Percentiles rank a stretch among this genome's conserved stretches.
phyloP scores from a whole-genome alignment of 2,797 vertebrate species.

The Argyrosomus regius region DNA sequence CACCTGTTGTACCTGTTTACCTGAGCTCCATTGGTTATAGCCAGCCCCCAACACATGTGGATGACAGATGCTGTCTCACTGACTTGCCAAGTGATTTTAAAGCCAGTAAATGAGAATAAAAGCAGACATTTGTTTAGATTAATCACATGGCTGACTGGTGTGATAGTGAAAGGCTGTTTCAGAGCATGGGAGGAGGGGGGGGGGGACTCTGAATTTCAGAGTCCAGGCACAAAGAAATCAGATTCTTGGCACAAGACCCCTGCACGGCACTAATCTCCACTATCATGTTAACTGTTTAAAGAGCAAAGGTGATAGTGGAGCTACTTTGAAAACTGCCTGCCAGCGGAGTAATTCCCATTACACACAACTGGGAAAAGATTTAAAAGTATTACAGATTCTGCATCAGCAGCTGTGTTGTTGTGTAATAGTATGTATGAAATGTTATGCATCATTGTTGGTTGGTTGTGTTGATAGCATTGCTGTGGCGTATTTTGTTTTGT shows the following conservation, averaged over 20 bases:
- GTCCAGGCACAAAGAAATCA: not conserved
- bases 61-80: not conserved
- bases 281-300: not conserved
- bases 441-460: not conserved
- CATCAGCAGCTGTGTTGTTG: not conserved
- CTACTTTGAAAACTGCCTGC: not conserved
- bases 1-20: slow-evolving; percentile 28
- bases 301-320: not conserved
- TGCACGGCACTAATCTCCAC: not conserved
- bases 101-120: not conserved
- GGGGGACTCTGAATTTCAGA: not conserved
- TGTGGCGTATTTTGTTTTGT: not conserved
- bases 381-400: not conserved
- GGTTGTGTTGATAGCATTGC: not conserved
- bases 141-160: not conserved
- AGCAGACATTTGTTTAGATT: not conserved
- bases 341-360: not conserved
- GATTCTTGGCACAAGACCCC: not conserved
- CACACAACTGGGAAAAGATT: no score
- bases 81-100: not conserved
- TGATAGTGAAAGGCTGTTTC: not conserved
- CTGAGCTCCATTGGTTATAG: not conserved
- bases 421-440: not conserved
- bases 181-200: not conserved
- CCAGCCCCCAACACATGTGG: not conserved